phyloP scores from a whole-genome alignment of 1,140 invertebrate species.

The Acromyrmex echinatior region DNA sequence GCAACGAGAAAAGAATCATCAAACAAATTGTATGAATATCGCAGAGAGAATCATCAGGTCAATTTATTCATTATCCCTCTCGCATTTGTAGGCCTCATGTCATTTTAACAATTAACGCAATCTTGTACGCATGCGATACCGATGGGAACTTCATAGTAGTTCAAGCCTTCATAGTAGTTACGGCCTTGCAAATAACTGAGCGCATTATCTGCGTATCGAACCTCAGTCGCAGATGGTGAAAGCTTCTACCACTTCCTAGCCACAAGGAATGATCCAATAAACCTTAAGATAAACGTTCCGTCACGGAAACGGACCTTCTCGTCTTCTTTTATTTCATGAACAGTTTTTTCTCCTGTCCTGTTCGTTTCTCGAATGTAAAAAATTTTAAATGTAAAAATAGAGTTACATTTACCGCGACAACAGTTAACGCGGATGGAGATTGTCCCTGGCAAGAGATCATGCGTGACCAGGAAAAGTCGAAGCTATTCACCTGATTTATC shows the following conservation, averaged over 20 bases:
- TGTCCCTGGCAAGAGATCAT: background rate
- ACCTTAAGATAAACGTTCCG: background rate
- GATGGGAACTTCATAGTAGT: constrained; percentile 23
- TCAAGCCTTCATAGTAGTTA: no score
- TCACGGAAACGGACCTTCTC: background rate
- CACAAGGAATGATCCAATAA: background rate
- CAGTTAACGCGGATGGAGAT: background rate
- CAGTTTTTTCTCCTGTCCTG: background rate
- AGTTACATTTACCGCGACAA: constrained; percentile 32
- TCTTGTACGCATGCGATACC: constrained; percentile 29
- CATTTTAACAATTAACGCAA: constrained; percentile 16
- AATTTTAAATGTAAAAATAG: constrained; percentile 61
- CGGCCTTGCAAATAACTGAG: constrained; percentile 22
- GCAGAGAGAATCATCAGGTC: background rate
- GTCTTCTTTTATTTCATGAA: background rate
- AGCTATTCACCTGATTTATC: constrained; percentile 28
- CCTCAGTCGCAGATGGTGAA: constrained; percentile 19
- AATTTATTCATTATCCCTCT: background rate
- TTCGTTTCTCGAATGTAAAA: constrained; percentile 31
- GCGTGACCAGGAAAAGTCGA: constrained; percentile 23
- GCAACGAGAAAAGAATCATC: background rate
- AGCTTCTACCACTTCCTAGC: background rate
- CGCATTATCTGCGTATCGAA: constrained; percentile 32
- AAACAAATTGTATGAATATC: constrained; percentile 13
- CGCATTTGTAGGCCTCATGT: constrained; percentile 35